Base-by-base conservation (phyloP, 2,113 vertebrate species). In the Vicugna pacos region DNA sequence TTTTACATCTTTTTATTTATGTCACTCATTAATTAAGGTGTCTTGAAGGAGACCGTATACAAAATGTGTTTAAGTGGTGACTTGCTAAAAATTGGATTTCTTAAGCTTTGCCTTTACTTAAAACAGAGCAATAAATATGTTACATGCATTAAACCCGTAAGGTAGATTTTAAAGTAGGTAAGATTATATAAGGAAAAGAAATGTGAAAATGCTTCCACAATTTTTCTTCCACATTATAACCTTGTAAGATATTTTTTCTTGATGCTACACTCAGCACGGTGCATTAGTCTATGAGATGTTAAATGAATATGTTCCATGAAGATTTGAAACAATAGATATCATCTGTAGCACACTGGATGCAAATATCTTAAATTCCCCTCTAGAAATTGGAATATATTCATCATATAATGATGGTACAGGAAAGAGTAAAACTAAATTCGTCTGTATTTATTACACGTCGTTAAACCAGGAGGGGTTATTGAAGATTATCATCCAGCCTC, bases 111-210 rank as follows among this genome's bases (percentile, higher is more conserved):
- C 5, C 38, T 92, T 91, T 88, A 86, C 73, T 73, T 76, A 84
- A 94, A 91, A 56, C 5, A 81, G 24, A 96, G 38, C 11, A 83
- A 76, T 16, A 70, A 58, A 24, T 83, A 73, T 65, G 30, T 20
- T 91, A 14, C n/a, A 42, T 26, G 5, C 75, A 95, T 95, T 84
- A 80, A 94, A 97, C 28, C 35, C 19, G 76, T 80, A 77, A 77
- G 24, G 28, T 46, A 52, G 77, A 86, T 77, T 96, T 87, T 10
- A 38, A 92, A 90, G 54, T 60, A 16, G 1, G 9, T 79, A 88
- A 17, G 14, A 88, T 69, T 84, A 70, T 54, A 46, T 85, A 17
- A 85, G 38, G 26, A 54, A 95, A 91, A 84, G 20, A 93, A 85
- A 92, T 75, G 30, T 62, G 3, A 64, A 91, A 93, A 87, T 60